Evolutionary conservation across 2,113 vertebrate genomes (phyloP).

Genomic region (Entosphenus tridentatus): DNA sequence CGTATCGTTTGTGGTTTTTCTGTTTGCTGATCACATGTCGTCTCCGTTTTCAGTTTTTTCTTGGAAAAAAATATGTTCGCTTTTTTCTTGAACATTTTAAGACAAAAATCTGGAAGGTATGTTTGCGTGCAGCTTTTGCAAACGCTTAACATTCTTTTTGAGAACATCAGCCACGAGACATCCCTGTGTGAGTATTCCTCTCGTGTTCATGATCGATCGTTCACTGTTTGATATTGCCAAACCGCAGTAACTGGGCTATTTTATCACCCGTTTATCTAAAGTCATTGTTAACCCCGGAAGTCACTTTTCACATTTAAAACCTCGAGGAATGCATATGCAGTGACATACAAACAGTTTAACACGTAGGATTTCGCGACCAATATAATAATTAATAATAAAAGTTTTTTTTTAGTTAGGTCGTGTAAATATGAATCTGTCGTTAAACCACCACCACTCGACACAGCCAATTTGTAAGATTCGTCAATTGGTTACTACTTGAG

Average conservation of each 20-base stretch:
- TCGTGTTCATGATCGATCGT: neutral
- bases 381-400: too few species aligned
- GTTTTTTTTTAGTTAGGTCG: too few species aligned
- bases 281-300: too few species aligned
- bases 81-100: conserved; percentile 90
- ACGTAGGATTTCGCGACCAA: too few species aligned
- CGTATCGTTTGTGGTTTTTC: too few species aligned
- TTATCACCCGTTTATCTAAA: too few species aligned
- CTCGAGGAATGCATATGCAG: neutral
- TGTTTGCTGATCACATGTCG: neutral
- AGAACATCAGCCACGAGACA: conserved; percentile 94
- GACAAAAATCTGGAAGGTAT: conserved; percentile 83
- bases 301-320: neutral
- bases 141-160: conserved; percentile 92
- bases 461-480: too few species aligned
- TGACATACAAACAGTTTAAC: too few species aligned
- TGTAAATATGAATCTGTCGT: too few species aligned
- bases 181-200: conserved; percentile 57
- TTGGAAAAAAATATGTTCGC: conserved; percentile 99
- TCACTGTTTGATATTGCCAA: neutral
- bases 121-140: conserved; percentile 96
- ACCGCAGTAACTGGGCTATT: neutral
- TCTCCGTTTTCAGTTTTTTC: conserved; percentile 45
- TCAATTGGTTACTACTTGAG: too few species aligned
- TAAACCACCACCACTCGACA: too few species aligned